Percentiles rank a stretch among this genome's conserved stretches.
These are phyloP conservation scores for Carlito syrichta DNA, from an alignment of 2,113 vertebrate species.

Conservation along the genomic window DNA sequence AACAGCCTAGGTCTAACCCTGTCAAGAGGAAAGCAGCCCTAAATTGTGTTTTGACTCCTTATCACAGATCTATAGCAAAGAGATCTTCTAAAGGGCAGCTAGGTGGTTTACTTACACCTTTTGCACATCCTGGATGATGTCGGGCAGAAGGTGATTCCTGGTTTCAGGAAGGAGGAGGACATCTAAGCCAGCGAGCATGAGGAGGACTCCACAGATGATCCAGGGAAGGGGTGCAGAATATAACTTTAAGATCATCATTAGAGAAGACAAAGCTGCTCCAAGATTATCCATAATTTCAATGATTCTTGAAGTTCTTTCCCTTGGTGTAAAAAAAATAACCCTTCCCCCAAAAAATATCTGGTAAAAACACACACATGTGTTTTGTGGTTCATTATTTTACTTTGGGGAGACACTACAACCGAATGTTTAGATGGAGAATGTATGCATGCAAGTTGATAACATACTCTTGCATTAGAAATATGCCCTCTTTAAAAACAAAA, in stretches of 20 bases:
- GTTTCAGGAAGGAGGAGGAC: slow-evolving; percentile 84
- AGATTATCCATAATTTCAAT: slow-evolving; percentile 78
- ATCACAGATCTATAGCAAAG: background rate
- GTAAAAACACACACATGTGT: background rate
- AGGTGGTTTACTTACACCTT: slow-evolving; percentile 65
- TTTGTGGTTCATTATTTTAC: background rate
- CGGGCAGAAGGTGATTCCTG: slow-evolving; percentile 79
- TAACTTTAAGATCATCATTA: slow-evolving; percentile 76
- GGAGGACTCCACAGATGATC: slow-evolving; percentile 76
- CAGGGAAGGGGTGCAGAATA: slow-evolving; percentile 72
- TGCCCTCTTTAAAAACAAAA: too few species aligned
- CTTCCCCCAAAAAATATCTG: background rate
- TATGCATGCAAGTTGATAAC: background rate
- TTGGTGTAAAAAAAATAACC: slow-evolving; percentile 29
- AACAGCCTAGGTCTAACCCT: background rate
- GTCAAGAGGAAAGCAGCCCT: too few species aligned
- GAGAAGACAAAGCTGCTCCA: slow-evolving; percentile 81
- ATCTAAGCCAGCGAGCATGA: slow-evolving; percentile 75
- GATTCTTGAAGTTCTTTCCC: slow-evolving; percentile 82
- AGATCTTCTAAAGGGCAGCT: background rate
- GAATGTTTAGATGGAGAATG: background rate
- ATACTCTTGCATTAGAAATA: background rate
- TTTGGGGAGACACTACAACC: background rate
- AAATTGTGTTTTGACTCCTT: background rate
- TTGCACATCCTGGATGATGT: slow-evolving; percentile 83